A percentile compares a stretch with the other conserved stretches of the same genome.
Conservation (phyloP, 1,140 invertebrate genomes). For the Microplitis mediator region DNA sequence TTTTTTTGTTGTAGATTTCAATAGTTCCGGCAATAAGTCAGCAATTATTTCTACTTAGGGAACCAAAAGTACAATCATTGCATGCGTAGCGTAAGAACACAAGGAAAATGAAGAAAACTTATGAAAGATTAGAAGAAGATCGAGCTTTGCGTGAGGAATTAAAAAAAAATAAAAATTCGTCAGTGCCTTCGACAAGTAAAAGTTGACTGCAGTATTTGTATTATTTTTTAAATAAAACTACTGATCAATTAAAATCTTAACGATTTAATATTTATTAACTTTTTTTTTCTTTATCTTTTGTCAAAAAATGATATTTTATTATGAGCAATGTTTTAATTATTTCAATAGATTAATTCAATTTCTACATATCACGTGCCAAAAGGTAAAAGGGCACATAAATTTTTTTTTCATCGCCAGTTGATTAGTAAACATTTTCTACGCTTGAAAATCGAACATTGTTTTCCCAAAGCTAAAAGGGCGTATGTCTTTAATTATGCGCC, state of each 20-base stretch:
- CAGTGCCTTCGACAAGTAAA: conserved; percentile 34
- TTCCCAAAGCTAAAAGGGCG: no score
- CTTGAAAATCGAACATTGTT: no score
- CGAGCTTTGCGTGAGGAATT: conserved; percentile 33
- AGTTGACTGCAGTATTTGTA: neutral
- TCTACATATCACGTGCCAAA: no score
- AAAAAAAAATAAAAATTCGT: conserved; percentile 29
- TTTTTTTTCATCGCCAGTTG: no score
- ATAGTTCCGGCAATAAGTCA: conserved; percentile 57
- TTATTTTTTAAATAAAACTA: neutral
- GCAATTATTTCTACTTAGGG: conserved; percentile 41
- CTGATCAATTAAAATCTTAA: neutral
- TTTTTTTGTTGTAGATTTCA: conserved; percentile 41
- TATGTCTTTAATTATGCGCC: no score
- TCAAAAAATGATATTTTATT: no score
- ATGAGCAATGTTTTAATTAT: no score
- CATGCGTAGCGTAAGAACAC: conserved; percentile 34
- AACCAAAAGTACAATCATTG: neutral
- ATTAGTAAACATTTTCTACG: no score
- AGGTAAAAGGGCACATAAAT: no score
- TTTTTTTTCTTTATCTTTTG: no score
- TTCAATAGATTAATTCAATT: no score
- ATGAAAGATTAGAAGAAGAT: conserved; percentile 43
- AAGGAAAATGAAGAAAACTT: conserved; percentile 44
- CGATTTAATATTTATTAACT: neutral